Evolutionary conservation across 2,888 invertebrate species (phyloP), one percentile per base, ranked within the genome.

Genomic region (Lysandra coridon): DNA sequence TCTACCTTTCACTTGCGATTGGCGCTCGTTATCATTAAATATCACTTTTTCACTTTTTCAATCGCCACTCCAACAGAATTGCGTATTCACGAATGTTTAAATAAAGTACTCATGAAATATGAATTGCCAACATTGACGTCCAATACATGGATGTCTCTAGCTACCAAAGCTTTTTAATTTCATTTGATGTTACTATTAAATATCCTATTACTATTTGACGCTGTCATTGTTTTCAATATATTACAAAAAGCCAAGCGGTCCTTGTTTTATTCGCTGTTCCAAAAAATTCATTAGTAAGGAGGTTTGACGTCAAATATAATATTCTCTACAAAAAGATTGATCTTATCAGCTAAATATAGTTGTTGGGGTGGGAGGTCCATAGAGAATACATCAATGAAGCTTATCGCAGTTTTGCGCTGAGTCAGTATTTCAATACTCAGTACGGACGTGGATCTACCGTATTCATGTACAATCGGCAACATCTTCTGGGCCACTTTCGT

Each of bases 21-120:
- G 33, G 69, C 33, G 33, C 69, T 69, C 69, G 69, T 69, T 69
- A 69, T 69, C 69, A 17, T 69, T 37, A 33, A 69, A 69, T 69
- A 69, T 69, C 69, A 69, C 69, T 69, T 69, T 69, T 69, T 69
- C 69, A 37, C 69, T 37, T 69, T 69, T 69, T 69, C 33, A 69
- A 69, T 69, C 69, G 33, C 10, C 33, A 69, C 69, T 37, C 33
- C 12, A 69, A 69, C 69, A 37, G 33, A 37, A 69, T 69, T 69
- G 33, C 69, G 17, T 69, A 69, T 69, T 69, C 33, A 69, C 69
- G 69, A 69, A 69, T 69, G 23, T 69, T 69, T 37, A 5, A 69
- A 69, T 37, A 5, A 69, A 69, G 33, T 69, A 37, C 33, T 69
- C 33, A 33, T 33, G 33, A 37, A 69, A 69, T 33, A 33, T 64